Conservation (phyloP, 2,888 invertebrate genomes). For the Orchestes rusci region DNA sequence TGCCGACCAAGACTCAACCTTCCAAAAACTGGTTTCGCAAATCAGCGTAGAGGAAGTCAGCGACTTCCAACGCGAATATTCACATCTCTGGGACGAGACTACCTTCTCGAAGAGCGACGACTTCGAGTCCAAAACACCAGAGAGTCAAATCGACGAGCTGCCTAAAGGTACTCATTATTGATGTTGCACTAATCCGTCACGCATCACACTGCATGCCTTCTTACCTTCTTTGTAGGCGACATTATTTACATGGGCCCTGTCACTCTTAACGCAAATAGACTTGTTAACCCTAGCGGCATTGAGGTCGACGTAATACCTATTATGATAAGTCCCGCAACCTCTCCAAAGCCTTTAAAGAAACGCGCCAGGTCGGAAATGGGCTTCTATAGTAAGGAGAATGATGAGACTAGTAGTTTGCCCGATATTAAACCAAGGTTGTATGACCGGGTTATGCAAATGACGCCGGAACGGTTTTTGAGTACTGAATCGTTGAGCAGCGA, state of each 20-base stretch:
- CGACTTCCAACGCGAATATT: conserved; percentile 46
- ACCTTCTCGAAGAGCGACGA: conserved; percentile 44
- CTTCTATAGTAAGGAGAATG: conserved; percentile 34
- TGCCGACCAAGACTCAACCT: conserved; percentile 42
- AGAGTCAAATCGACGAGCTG: conserved; percentile 44
- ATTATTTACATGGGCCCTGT: conserved; percentile 45
- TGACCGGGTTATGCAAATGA: conserved; percentile 36
- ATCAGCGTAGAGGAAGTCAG: conserved; percentile 47
- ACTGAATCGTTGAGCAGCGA: conserved; percentile 36
- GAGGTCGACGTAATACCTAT: conserved; percentile 45
- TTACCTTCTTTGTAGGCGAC: conserved; percentile 44
- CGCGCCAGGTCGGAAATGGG: conserved; percentile 40
- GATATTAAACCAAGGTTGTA: conserved; percentile 37
- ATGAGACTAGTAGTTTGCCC: conserved; percentile 40
- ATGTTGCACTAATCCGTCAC: conserved; percentile 35
- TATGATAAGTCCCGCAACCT: conserved; percentile 42
- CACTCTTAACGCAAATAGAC: conserved; percentile 43
- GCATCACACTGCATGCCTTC: no score
- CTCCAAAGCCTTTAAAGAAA: conserved; percentile 37
- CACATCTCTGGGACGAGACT: conserved; percentile 46
- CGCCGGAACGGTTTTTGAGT: conserved; percentile 38
- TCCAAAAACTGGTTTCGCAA: conserved; percentile 46
- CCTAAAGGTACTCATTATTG: conserved; percentile 45
- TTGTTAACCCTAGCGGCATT: conserved; percentile 54
- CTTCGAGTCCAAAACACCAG: conserved; percentile 44